These are phyloP conservation scores for Orthonevra nobilis DNA, from an alignment of 2,888 invertebrate species.

Conservation along the genomic window DNA sequence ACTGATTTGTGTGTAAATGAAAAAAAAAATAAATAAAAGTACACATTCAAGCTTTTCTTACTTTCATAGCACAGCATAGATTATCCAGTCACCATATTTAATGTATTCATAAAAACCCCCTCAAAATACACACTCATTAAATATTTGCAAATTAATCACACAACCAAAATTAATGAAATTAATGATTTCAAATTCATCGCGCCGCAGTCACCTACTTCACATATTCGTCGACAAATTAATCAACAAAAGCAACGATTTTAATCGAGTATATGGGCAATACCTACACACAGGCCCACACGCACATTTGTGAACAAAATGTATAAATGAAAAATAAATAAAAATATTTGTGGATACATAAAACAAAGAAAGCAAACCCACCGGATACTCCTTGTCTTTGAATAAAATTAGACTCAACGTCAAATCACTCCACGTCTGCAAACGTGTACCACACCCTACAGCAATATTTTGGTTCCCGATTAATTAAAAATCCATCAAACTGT, in stretches of 20 bases:
- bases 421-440: constrained; percentile 18
- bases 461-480: constrained; percentile 37
- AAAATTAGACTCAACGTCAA: constrained; percentile 42
- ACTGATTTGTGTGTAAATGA: too few species aligned
- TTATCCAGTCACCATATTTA: constrained; percentile 18
- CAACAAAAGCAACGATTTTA: neutral
- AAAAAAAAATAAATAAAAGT: too few species aligned
- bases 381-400: constrained; percentile 1
- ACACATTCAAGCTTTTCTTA: constrained; percentile 10
- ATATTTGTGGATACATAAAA: neutral
- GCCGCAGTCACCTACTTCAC: neutral
- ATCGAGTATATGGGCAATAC: too few species aligned
- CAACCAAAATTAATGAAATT: constrained; percentile 34
- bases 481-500: constrained; percentile 44
- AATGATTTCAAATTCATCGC: constrained; percentile 29
- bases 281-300: constrained; percentile 20
- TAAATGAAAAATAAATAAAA: neutral
- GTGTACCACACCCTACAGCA: neutral
- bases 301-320: neutral
- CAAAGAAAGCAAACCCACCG: constrained; percentile 12
- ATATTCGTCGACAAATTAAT: constrained; percentile 9
- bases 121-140: too few species aligned
- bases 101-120: too few species aligned
- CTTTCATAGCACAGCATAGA: neutral
- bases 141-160: constrained; percentile 36